Evolutionary conservation across 2,888 invertebrate species (phyloP).

Genomic region (Xiphydria camelus): DNA sequence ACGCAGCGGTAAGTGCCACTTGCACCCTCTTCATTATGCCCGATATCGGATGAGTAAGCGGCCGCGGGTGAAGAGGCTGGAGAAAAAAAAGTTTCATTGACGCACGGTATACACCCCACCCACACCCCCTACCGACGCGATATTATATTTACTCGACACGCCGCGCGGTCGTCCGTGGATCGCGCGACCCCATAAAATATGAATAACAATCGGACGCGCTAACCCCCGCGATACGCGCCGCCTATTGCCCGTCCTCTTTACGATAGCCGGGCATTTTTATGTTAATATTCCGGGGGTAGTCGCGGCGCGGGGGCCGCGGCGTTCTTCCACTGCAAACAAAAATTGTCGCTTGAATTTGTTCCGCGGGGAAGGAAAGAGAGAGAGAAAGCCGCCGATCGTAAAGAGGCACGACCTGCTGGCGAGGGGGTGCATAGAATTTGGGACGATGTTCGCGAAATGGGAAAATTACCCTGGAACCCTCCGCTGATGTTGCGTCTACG

Average conservation of each 20-base stretch:
- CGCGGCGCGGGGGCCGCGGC: too few relatives aligned
- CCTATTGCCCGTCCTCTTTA: constrained; percentile 31
- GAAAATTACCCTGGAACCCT: constrained; percentile 13
- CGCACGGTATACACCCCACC: constrained; percentile 15
- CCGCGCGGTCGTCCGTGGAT: constrained; percentile 15
- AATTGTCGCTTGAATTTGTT: constrained; percentile 45
- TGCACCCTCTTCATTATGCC: constrained; percentile 27
- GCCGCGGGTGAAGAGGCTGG: constrained; percentile 5
- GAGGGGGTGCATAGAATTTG: constrained; percentile 33
- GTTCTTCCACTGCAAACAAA: too few relatives aligned
- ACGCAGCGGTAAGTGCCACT: constrained; percentile 32
- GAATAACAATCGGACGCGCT: constrained; percentile 51
- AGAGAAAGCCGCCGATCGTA: constrained; percentile 23
- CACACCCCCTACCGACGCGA: constrained; percentile 24
- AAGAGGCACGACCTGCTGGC: constrained; percentile 25
- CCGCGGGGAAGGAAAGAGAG: constrained; percentile 20
- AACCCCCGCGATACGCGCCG: constrained; percentile 32
- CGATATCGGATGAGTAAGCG: constrained; percentile 29
- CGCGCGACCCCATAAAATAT: constrained; percentile 29
- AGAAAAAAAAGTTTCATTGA: constrained; percentile 17
- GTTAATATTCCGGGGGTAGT: too few relatives aligned
- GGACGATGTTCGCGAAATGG: constrained; percentile 24
- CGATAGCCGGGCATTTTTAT: constrained; percentile 47
- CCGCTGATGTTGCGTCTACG: not conserved
- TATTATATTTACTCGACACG: constrained; percentile 35